These are phyloP conservation scores for Orthosia gothica DNA, from an alignment of 2,888 invertebrate species.

Conservation along the genomic window DNA sequence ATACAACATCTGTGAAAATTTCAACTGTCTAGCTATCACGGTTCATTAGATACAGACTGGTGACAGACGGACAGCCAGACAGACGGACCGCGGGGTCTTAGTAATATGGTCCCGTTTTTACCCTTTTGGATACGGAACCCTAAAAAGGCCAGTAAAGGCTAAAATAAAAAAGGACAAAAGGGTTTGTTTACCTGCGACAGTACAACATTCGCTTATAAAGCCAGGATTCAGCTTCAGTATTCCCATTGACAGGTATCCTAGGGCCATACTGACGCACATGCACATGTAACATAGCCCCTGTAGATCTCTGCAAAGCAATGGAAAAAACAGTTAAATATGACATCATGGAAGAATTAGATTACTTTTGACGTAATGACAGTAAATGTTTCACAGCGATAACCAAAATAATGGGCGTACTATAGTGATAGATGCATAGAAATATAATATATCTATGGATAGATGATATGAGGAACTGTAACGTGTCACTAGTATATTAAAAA, in stretches of 20 bases:
- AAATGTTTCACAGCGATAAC: constrained; percentile 21
- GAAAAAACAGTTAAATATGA: not conserved
- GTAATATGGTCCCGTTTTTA: too few species aligned
- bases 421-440: too few species aligned
- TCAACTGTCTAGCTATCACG: too few species aligned
- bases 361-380: not conserved
- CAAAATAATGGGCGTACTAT: constrained; percentile 24
- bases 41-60: too few species aligned
- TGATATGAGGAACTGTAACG: not conserved
- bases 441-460: too few species aligned
- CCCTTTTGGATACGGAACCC: too few species aligned
- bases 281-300: constrained; percentile 93
- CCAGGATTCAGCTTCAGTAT: constrained; percentile 89
- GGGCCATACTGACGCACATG: constrained; percentile 91
- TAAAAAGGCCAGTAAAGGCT: too few species aligned
- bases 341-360: not conserved
- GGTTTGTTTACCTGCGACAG: constrained; percentile 86
- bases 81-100: too few species aligned
- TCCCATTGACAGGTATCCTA: constrained; percentile 92
- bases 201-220: constrained; percentile 85
- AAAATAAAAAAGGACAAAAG: not conserved
- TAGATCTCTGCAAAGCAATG: constrained; percentile 86
- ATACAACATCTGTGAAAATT: too few species aligned
- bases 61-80: too few species aligned
- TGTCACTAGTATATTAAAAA: not conserved